A percentile compares a stretch with the other conserved stretches of the same genome.
Evolutionary conservation across 2,888 invertebrate species (phyloP).

Genomic region (Drosophila multiciliata): DNA sequence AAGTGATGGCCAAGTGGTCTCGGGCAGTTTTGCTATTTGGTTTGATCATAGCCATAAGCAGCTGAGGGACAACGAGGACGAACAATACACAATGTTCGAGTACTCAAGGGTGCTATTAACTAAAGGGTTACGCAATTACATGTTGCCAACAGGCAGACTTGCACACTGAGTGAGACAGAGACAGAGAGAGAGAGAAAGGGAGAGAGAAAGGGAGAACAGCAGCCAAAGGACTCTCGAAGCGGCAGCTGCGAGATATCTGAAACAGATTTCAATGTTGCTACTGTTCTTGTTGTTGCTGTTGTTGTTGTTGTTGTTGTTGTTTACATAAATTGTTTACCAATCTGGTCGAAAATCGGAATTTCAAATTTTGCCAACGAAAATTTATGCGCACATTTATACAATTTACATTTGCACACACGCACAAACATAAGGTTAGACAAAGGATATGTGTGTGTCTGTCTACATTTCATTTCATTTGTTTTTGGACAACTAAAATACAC

Average conservation of each 20-base stretch:
- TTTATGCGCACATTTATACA: constrained; percentile 79
- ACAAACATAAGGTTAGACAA: constrained; percentile 37
- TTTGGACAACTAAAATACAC: constrained; percentile 18
- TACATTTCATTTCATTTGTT: constrained; percentile 76
- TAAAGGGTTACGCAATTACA: constrained; percentile 81
- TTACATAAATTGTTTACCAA: constrained; percentile 83
- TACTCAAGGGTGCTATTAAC: constrained; percentile 79
- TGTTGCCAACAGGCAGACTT: constrained; percentile 44
- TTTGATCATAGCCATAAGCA: constrained; percentile 58
- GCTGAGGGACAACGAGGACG: constrained; percentile 33
- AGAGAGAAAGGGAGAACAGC: constrained; percentile 33
- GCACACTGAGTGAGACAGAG: not conserved
- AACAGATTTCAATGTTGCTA: constrained; percentile 60
- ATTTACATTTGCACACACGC: constrained; percentile 69
- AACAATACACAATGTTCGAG: constrained; percentile 58
- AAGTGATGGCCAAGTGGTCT: constrained; percentile 65
- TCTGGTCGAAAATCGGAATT: constrained; percentile 82
- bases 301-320: constrained; percentile 61
- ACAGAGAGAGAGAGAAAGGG: constrained; percentile 1
- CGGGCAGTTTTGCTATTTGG: constrained; percentile 29
- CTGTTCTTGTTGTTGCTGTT: constrained; percentile 43
- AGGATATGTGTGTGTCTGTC: constrained; percentile 71
- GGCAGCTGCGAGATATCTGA: constrained; percentile 60
- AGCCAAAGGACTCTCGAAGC: constrained; percentile 60
- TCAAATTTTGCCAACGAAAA: constrained; percentile 78